Conservation (phyloP, 2,888 invertebrate genomes). For the Tortricodes alternella region DNA sequence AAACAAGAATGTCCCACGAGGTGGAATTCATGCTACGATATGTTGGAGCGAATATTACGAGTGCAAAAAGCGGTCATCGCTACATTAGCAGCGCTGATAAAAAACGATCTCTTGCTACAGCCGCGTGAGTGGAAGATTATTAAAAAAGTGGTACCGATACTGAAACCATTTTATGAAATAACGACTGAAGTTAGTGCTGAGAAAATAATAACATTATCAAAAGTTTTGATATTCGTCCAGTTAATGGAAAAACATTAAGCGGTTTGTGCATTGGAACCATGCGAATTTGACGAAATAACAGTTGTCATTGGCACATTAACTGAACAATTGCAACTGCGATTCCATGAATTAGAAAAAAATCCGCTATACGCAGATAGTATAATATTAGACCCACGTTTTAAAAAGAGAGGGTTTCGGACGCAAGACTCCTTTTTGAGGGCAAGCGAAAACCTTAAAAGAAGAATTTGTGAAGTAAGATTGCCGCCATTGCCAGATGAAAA, state of each 20-base stretch:
- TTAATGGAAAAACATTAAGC: too few relatives aligned
- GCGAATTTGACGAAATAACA: not conserved
- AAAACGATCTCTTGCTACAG: not conserved
- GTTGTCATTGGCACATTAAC: not conserved
- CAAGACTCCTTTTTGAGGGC: not conserved
- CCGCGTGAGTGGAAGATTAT: not conserved
- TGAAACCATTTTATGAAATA: constrained; percentile 1
- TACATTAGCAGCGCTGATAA: not conserved
- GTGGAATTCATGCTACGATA: constrained; percentile 2
- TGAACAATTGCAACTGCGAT: not conserved
- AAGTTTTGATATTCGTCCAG: not conserved
- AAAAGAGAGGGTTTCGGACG: not conserved
- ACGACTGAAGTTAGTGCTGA: not conserved
- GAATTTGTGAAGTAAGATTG: not conserved
- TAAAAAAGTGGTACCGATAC: not conserved
- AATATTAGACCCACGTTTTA: not conserved
- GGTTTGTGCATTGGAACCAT: too few relatives aligned
- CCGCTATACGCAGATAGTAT: not conserved
- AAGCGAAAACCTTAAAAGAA: not conserved
- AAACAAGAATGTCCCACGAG: constrained; percentile 1
- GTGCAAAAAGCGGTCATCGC: not conserved
- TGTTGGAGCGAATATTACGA: not conserved
- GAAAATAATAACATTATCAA: not conserved
- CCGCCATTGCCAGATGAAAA: not conserved
- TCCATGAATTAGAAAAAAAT: not conserved